Percentiles rank a stretch among this genome's conserved stretches.
Conservation (phyloP, 2,888 invertebrate species). For the Lycia hirtaria region DNA sequence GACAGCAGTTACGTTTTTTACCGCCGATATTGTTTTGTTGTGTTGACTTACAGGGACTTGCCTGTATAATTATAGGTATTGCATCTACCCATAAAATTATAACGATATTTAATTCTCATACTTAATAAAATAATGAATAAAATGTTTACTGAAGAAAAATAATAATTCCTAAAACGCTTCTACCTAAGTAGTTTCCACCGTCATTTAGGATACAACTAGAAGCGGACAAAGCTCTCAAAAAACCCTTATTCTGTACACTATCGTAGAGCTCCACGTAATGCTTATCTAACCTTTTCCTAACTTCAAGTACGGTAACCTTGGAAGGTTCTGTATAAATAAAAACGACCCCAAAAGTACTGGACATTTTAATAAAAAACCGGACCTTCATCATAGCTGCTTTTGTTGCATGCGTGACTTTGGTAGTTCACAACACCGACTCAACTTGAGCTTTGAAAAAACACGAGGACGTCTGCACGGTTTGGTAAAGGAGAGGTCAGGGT, state of each 20-base stretch:
- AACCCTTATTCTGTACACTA: background rate
- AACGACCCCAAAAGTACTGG: constrained; percentile 56
- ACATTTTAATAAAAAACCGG: constrained; percentile 68
- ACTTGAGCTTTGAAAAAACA: constrained; percentile 16
- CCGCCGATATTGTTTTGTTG: too few relatives aligned
- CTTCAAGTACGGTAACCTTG: constrained; percentile 41
- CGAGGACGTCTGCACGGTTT: constrained; percentile 2
- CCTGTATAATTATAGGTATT: too few relatives aligned
- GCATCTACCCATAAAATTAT: too few relatives aligned
- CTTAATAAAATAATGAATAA: too few relatives aligned
- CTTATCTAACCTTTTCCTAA: constrained; percentile 16
- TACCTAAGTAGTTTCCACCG: too few relatives aligned
- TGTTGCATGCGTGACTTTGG: constrained; percentile 67
- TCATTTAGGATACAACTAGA: background rate
- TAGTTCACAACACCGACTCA: constrained; percentile 51
- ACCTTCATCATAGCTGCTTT: constrained; percentile 71
- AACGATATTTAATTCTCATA: too few relatives aligned
- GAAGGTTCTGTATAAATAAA: constrained; percentile 60
- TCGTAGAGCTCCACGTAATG: constrained; percentile 5
- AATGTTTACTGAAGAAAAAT: too few relatives aligned
- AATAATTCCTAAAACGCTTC: too few relatives aligned
- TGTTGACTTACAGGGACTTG: too few relatives aligned
- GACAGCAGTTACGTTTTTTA: too few relatives aligned
- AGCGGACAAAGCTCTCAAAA: background rate
- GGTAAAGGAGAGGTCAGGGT: constrained; percentile 33